Evolutionary conservation across 2,113 vertebrate genomes (phyloP), one percentile per base, ranked within the genome.

Genomic region (Aphyosemion australe): DNA sequence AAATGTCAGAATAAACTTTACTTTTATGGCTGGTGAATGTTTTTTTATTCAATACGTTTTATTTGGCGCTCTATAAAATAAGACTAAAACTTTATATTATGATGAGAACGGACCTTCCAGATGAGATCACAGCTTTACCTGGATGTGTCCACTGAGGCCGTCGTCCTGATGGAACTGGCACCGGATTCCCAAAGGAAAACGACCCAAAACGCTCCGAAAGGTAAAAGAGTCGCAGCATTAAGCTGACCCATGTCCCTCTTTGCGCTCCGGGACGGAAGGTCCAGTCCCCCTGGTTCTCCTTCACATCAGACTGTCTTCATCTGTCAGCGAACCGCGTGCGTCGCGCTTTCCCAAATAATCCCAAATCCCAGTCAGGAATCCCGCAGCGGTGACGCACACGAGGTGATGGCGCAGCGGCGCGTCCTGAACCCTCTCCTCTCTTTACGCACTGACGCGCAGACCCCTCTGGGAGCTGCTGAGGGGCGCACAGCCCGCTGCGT

Each of bases 161-260:
- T 88, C 21, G 84, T 77, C 76, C 85, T 88, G 73, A 88, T 76
- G 8, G 88, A 87, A 66, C 88, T 90, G 71, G 81, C 88, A 46
- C 74, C 70, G 43, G 84, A 85, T 49, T 79, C 82, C 85, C 84
- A 89, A 54, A 90, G 71, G 55, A 90, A 72, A 80, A 86, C 60
- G n/a, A 76, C 75, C 32, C 80, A 88, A 21, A 91, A 65, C 2
- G 87, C 84, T 47, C 81, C 80, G 63, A 91, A 78, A 42, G 76
- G 78, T 74, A 91, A 72, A 47, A 90, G 79, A 77, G 80, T 32
- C 61, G 82, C 84, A 68, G 82, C 82, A 76, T 78, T 74, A 78
- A 90, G 61, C 6, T 86, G 85, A 86, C 75, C 88, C 92, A 92
- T 93, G 78, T 89, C 90, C 83, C 74, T 56, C 62, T 70, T 55